phyloP scores from a whole-genome alignment of 2,797 vertebrate genomes.

The Prunella strophiata region DNA sequence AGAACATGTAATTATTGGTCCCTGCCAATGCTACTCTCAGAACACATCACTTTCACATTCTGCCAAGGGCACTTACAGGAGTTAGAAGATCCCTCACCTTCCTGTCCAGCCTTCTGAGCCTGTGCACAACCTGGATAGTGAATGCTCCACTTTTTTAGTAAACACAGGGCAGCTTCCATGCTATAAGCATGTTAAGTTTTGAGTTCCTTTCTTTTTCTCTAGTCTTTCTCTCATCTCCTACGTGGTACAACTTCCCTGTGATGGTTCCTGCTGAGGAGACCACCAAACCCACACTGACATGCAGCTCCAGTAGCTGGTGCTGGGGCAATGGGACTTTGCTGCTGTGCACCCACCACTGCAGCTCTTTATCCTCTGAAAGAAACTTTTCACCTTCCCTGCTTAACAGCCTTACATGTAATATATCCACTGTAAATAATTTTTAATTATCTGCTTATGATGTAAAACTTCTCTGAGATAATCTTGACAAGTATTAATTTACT shows the following conservation, averaged over 20 bases:
- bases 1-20: background rate
- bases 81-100: background rate
- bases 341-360: background rate
- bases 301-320: background rate
- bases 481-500: background rate
- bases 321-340: background rate
- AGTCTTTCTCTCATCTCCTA: background rate
- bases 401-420: background rate
- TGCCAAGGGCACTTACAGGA: background rate
- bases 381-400: background rate
- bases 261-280: background rate
- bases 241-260: background rate
- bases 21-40: background rate
- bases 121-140: background rate
- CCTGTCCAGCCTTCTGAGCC: background rate
- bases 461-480: background rate
- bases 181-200: background rate
- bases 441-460: background rate
- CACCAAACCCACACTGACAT: background rate
- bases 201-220: background rate
- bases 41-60: background rate
- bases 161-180: background rate
- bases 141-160: background rate
- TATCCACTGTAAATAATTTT: background rate
- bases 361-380: background rate